A percentile compares a stretch with the other conserved stretches of the same genome.
These are phyloP conservation scores for Stratiolaelaps scimitus DNA, from an alignment of 1,140 invertebrate species.

Conservation along the genomic window DNA sequence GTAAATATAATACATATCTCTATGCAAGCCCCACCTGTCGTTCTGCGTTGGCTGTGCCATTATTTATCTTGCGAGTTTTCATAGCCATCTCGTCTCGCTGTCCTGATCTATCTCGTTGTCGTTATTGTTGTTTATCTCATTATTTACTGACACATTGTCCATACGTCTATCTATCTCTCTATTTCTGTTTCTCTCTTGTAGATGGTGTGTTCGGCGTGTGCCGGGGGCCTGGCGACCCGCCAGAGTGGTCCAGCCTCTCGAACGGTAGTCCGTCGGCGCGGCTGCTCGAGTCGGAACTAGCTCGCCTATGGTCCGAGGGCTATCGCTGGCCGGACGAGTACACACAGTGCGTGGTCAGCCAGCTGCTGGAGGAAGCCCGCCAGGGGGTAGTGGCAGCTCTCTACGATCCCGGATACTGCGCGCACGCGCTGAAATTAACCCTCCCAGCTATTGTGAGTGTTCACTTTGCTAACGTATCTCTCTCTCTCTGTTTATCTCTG, in stretches of 20 bases:
- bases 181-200: constrained; percentile 40
- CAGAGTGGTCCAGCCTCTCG: constrained; percentile 50
- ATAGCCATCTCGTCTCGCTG: too few relatives aligned
- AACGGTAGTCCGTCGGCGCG: constrained; percentile 52
- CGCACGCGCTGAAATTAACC: constrained; percentile 32
- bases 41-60: too few relatives aligned
- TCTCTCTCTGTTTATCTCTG: too few relatives aligned
- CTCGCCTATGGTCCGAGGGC: constrained; percentile 34
- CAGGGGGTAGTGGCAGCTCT: constrained; percentile 37
- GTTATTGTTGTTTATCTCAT: too few relatives aligned
- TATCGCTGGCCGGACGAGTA: constrained; percentile 66
- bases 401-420: constrained; percentile 36
- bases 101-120: too few relatives aligned
- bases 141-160: too few relatives aligned
- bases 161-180: too few relatives aligned
- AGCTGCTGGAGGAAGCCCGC: constrained; percentile 53
- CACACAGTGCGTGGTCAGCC: constrained; percentile 66
- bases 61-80: too few relatives aligned
- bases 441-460: constrained; percentile 33
- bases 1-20: too few relatives aligned
- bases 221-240: constrained; percentile 50
- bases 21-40: too few relatives aligned
- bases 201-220: constrained; percentile 71
- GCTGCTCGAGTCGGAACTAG: constrained; percentile 51
- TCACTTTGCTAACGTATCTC: neutral